These are phyloP conservation scores for Eubucco bourcierii DNA, from an alignment of 2,113 vertebrate genomes.

Conservation along the genomic window DNA sequence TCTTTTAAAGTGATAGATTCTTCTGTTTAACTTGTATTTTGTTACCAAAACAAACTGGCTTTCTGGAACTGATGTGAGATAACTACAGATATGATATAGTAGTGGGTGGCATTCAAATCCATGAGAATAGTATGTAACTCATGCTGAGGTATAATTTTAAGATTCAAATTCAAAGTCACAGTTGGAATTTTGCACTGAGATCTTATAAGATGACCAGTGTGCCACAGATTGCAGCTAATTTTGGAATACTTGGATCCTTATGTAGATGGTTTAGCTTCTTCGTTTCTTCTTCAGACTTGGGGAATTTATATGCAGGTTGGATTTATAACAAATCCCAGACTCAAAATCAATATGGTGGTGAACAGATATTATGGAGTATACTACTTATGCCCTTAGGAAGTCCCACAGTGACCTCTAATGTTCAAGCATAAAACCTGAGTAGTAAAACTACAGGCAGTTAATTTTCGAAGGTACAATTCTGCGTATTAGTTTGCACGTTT, in stretches of 20 bases:
- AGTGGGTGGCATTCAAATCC: not conserved
- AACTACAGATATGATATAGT: not conserved
- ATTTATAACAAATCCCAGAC: not conserved
- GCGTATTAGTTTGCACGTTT: not conserved
- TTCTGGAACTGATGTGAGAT: not conserved
- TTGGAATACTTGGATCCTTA: not conserved
- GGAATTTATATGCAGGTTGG: not conserved
- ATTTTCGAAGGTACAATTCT: not conserved
- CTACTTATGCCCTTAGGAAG: not conserved
- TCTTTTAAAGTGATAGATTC: not conserved
- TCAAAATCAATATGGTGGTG: slow-evolving; percentile 20
- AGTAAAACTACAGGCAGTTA: not conserved
- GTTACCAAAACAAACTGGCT: not conserved
- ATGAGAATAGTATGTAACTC: not conserved
- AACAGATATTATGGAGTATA: not conserved
- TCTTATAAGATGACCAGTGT: not conserved
- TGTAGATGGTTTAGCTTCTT: not conserved
- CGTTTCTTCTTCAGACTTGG: not conserved
- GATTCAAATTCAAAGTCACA: not conserved
- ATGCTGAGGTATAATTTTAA: not conserved
- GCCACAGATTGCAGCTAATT: not conserved
- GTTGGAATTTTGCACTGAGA: not conserved
- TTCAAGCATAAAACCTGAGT: not conserved
- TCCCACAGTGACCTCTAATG: slow-evolving; percentile 49
- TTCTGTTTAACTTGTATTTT: not conserved